Conservation (phyloP, 2,888 invertebrate species). For the Tipula helvola region DNA sequence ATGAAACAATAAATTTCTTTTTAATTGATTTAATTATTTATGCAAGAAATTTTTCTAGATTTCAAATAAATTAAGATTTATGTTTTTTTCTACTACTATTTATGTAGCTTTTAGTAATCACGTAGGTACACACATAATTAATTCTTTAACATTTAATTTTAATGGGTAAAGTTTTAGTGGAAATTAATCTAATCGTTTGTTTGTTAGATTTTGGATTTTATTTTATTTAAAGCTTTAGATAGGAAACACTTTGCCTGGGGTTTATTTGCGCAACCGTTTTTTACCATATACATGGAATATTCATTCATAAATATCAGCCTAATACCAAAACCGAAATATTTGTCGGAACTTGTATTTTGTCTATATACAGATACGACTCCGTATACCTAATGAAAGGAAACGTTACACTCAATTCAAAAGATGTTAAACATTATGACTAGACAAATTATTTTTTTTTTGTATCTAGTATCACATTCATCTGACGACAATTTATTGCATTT, state of each 20-base stretch:
- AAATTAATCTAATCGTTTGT: not conserved
- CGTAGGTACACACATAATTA: not conserved
- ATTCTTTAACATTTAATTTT: not conserved
- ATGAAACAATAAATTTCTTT: not conserved
- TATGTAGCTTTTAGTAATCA: not conserved
- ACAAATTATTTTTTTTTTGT: not conserved
- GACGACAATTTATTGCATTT: conserved; percentile 4
- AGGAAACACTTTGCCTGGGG: not conserved
- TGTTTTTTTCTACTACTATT: not conserved
- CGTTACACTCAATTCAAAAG: not conserved
- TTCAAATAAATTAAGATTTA: not conserved
- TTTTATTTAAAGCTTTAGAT: not conserved
- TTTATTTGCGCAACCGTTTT: not conserved
- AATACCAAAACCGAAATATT: not conserved
- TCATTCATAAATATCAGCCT: not conserved
- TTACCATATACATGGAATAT: not conserved
- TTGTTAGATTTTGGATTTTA: not conserved
- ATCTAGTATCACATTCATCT: not conserved
- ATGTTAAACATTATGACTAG: not conserved
- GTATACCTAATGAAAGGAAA: not conserved
- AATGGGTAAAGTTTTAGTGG: not conserved
- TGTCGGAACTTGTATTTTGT: too few relatives aligned
- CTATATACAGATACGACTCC: too few relatives aligned
- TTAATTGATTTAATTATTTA: not conserved
- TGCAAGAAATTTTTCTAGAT: not conserved